These are phyloP conservation scores for Idaea dimidiata DNA, from an alignment of 2,888 invertebrate species.

Conservation along the genomic window DNA sequence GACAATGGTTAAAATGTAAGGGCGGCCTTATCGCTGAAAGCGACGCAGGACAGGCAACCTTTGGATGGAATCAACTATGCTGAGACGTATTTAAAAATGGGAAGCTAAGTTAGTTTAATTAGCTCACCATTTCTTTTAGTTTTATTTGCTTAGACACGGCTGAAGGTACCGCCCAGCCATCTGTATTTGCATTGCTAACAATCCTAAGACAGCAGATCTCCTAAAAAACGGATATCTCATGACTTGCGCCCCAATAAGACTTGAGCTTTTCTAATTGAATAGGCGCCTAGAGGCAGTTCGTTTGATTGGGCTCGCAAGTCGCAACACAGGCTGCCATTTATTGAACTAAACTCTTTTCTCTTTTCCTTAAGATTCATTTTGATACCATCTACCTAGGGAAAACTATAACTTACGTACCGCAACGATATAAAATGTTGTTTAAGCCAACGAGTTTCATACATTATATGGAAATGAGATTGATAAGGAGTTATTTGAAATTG, in stretches of 20 bases:
- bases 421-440: not conserved
- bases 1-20: too few species aligned
- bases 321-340: slow-evolving; percentile 26
- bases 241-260: slow-evolving; percentile 22
- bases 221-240: not conserved
- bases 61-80: too few species aligned
- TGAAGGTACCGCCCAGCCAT: too few species aligned
- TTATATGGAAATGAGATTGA: not conserved
- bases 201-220: not conserved
- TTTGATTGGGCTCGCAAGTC: slow-evolving; percentile 45
- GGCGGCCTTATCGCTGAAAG: too few species aligned
- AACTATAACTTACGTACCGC: not conserved
- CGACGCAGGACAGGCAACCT: too few species aligned
- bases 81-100: too few species aligned
- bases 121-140: too few species aligned
- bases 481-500: not conserved
- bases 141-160: too few species aligned
- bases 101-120: slow-evolving; percentile 6
- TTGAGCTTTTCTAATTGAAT: slow-evolving; percentile 58
- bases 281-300: slow-evolving; percentile 47
- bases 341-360: not conserved
- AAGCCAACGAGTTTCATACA: not conserved
- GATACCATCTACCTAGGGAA: not conserved
- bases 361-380: not conserved
- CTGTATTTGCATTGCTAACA: too few species aligned